Conservation (phyloP, 2,113 vertebrate genomes). For the Campylomormyrus numenius region DNA sequence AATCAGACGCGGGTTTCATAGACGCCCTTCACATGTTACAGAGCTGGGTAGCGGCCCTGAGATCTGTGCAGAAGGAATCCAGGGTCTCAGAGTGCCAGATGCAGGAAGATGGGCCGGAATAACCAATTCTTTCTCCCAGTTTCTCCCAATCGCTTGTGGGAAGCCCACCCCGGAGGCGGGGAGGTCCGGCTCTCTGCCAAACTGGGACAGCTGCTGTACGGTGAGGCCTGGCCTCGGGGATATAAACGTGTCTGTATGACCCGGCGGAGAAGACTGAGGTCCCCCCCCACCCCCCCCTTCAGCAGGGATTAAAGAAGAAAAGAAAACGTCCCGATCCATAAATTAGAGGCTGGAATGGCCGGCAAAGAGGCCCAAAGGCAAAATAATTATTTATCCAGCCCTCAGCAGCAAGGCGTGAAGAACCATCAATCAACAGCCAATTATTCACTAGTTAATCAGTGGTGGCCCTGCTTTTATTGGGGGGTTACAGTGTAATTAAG, state of each 20-base stretch:
- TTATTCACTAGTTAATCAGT: conserved; percentile 85
- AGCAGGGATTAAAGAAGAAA: background rate
- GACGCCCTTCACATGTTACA: background rate
- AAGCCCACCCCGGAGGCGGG: background rate
- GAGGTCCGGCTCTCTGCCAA: conserved; percentile 46
- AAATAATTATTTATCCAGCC: conserved; percentile 85
- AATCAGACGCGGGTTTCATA: background rate
- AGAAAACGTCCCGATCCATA: conserved; percentile 61
- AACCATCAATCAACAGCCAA: conserved; percentile 80
- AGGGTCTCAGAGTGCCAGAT: background rate
- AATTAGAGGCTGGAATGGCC: conserved; percentile 69
- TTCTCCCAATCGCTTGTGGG: background rate
- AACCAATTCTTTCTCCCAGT: background rate
- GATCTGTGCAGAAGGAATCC: background rate
- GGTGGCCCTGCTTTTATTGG: conserved; percentile 82
- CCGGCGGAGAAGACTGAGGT: conserved; percentile 43
- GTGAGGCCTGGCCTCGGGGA: conserved; percentile 51
- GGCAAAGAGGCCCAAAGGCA: conserved; percentile 76
- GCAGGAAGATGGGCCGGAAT: background rate
- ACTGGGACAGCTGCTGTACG: conserved; percentile 56
- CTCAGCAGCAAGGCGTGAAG: conserved; percentile 63
- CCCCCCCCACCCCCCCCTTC: conserved; percentile 41
- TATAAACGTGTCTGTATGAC: conserved; percentile 61
- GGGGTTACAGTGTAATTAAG: conserved; percentile 87
- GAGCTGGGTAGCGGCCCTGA: background rate